Evolutionary conservation across 2,797 vertebrate genomes (phyloP).

Genomic region (Picus viridis): DNA sequence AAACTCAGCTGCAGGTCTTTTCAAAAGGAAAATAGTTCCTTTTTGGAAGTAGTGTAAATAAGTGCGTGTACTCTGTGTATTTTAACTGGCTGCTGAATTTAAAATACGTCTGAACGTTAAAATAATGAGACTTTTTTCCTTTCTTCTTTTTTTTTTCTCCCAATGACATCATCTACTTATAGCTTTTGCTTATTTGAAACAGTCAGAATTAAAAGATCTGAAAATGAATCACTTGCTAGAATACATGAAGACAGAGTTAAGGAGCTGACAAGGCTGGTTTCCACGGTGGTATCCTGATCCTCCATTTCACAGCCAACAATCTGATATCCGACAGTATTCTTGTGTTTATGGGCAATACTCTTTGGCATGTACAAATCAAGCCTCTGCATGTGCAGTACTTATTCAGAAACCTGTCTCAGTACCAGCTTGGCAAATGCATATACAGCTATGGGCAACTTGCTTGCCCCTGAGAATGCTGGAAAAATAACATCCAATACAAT

Average conservation of each 20-base stretch:
- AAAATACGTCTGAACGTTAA: not conserved
- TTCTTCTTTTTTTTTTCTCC: not conserved
- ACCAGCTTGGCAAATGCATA: not conserved
- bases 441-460: not conserved
- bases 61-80: rapidly evolving
- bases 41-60: rapidly evolving
- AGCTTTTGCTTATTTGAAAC: not conserved
- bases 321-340: not conserved
- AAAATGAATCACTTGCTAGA: not conserved
- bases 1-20: not conserved
- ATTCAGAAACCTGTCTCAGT: not conserved
- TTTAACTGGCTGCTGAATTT: too few species aligned
- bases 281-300: rapidly evolving
- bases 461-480: not conserved
- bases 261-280: not conserved
- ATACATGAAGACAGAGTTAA: rapidly evolving
- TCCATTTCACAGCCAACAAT: not conserved
- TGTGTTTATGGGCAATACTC: rapidly evolving
- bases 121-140: not conserved
- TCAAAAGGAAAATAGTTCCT: not conserved
- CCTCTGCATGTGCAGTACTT: not conserved
- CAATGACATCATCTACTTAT: rapidly evolving
- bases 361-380: not conserved
- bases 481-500: conserved; percentile 3
- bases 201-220: not conserved